Conservation (phyloP, 2,888 invertebrate species). For the Calameuta filiformis region DNA sequence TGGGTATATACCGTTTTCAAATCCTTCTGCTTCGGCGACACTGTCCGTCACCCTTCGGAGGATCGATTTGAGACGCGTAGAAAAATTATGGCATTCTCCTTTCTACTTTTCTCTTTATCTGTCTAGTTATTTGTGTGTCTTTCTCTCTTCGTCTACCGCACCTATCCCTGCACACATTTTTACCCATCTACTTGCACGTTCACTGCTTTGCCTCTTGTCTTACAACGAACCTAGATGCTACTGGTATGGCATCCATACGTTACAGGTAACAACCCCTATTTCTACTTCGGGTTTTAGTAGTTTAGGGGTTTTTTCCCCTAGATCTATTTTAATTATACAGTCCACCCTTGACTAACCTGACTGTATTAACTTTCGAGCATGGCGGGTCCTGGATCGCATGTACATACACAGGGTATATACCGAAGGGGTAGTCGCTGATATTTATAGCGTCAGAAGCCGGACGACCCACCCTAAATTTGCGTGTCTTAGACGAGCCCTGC, state of each 20-base stretch:
- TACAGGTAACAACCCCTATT: not conserved
- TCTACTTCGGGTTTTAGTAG: not conserved
- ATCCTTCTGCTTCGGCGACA: not conserved
- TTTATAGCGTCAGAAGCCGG: not conserved
- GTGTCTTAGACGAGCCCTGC: conserved; percentile 51
- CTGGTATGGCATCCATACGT: not conserved
- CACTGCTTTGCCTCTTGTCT: not conserved
- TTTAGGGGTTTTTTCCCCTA: not conserved
- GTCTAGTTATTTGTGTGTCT: not conserved
- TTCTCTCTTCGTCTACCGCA: not conserved
- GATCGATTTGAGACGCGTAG: not conserved
- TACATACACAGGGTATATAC: not conserved
- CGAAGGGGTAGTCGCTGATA: not conserved
- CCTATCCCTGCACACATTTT: not conserved
- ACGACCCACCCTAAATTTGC: conserved; percentile 61
- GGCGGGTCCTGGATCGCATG: not conserved
- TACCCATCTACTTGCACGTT: not conserved
- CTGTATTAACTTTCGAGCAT: not conserved
- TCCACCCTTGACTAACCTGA: not conserved
- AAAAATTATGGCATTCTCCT: not conserved
- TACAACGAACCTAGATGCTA: not conserved
- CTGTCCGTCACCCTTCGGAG: not conserved
- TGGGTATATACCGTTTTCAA: not conserved
- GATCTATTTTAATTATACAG: not conserved
- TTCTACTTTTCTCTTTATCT: not conserved